Evolutionary conservation across 2,888 invertebrate genomes (phyloP).

Genomic region (Theretra japonica): DNA sequence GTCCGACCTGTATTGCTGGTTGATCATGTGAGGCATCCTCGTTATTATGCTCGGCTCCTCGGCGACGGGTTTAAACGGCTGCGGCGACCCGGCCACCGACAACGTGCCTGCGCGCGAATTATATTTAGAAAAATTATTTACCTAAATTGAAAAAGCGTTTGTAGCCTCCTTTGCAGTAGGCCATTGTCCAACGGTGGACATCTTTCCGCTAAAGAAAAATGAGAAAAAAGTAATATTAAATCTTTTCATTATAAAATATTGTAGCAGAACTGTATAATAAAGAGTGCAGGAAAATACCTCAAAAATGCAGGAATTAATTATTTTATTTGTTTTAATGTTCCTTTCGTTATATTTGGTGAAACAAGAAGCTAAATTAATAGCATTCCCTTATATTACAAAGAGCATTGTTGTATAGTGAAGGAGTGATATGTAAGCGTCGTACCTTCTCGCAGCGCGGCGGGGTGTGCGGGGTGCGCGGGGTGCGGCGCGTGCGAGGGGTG

Average conservation of each 20-base stretch:
- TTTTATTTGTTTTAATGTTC: too few species aligned
- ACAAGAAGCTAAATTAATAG: too few species aligned
- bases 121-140: conserved; percentile 1
- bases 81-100: conserved; percentile 81
- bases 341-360: too few species aligned
- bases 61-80: conserved; percentile 76
- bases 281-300: too few species aligned
- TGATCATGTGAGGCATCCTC: conserved; percentile 81
- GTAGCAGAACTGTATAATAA: background rate
- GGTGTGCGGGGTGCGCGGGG: conserved; percentile 56
- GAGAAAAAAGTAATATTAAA: conserved; percentile 10
- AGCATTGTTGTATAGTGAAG: too few species aligned
- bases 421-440: conserved; percentile 5
- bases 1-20: conserved; percentile 75
- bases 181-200: background rate
- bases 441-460: conserved; percentile 66
- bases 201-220: conserved; percentile 10
- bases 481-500: background rate
- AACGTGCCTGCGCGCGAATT: conserved; percentile 65
- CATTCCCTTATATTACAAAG: too few species aligned
- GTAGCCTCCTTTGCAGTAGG: background rate
- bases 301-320: too few species aligned
- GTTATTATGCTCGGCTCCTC: conserved; percentile 82
- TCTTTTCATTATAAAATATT: conserved; percentile 26
- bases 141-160: conserved; percentile 7